Evolutionary conservation across 2,113 vertebrate genomes (phyloP).

Genomic region (Pycnonotus jocosus): DNA sequence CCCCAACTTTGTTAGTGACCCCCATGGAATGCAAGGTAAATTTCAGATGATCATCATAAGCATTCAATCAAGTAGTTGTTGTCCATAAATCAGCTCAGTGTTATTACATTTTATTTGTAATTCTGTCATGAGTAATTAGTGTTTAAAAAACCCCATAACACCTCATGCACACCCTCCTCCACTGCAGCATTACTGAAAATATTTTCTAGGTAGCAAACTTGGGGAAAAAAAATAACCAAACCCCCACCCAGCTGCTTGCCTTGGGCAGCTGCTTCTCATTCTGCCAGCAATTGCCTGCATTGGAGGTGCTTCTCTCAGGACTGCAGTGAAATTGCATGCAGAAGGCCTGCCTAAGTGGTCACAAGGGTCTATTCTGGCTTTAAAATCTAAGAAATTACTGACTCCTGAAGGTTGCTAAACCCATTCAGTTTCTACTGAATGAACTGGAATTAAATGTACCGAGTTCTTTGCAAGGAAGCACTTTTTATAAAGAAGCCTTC

Average conservation of each 20-base stretch:
- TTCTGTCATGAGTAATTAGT: not conserved
- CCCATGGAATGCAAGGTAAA: not conserved
- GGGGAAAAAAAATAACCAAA: not conserved
- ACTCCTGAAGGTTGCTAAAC: not conserved
- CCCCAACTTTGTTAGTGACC: not conserved
- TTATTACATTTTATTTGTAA: not conserved
- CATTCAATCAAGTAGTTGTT: not conserved
- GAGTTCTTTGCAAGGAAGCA: not conserved
- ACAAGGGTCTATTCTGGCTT: not conserved
- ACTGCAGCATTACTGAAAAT: not conserved
- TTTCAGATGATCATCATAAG: not conserved
- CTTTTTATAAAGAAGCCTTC: not conserved
- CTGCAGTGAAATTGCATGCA: not conserved
- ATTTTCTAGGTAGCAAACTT: not conserved
- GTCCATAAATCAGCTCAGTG: not conserved
- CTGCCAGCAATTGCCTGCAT: not conserved
- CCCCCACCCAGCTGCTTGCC: not conserved
- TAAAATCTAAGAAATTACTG: conserved; percentile 4
- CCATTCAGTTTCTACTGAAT: conserved; percentile 1
- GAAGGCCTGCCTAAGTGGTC: conserved; percentile 1
- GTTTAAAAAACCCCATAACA: too few relatives aligned
- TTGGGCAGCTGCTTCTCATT: not conserved
- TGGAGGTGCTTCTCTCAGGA: not conserved
- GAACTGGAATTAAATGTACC: not conserved
- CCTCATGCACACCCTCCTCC: accelerated